Base-by-base conservation (phyloP, 2,797 vertebrate species). In the Furcifer pardalis region DNA sequence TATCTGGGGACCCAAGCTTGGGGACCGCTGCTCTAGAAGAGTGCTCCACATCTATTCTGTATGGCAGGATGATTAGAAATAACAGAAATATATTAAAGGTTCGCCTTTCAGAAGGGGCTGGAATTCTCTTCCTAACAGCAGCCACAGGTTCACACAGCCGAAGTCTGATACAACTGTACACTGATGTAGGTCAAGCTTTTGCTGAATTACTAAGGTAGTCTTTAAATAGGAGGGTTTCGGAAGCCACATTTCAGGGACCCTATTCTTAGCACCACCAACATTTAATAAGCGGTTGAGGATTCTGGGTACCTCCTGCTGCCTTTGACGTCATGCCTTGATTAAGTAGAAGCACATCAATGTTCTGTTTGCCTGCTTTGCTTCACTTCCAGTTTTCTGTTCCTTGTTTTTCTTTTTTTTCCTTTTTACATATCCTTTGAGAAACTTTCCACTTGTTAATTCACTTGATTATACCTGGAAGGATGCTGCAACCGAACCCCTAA, bases 371-470 rank as follows among this genome's bases (percentile, higher is more conserved):
- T 77, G 77, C 71, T 84, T 84, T 65, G 52, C 52, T 88, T 17
- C 73, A 35, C 74, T 87, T 77, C 78, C 8, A 23, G 74, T 27
- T 68, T 77, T 68, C 62, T 69, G 0, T 63, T 59, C 83, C 32
- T 37, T 84, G 63, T 49, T 32, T 52, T 52, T 52, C 49, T 52
- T 15, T 5, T 19, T 21, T 19, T 19, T 4, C 13, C 13, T n/a
- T 1, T 21, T 5, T 56, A 19, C 17, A 69, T 83, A 7, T 62
- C 83, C 23, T 15, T 27, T 40, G 52, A 83, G 89, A 91, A 93
- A 92, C 91, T 95, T 94, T 86, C 73, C 75, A 40, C 17, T n/a
- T 30, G 5, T 12, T 75, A 78, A 79, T 63, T 7, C 37, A 65
- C 46, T 84, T 81, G 79, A 89, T 71, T 66, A 52, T 69, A 77